Evolutionary conservation across 2,797 vertebrate genomes (phyloP).

Genomic region (Mus spretus): DNA sequence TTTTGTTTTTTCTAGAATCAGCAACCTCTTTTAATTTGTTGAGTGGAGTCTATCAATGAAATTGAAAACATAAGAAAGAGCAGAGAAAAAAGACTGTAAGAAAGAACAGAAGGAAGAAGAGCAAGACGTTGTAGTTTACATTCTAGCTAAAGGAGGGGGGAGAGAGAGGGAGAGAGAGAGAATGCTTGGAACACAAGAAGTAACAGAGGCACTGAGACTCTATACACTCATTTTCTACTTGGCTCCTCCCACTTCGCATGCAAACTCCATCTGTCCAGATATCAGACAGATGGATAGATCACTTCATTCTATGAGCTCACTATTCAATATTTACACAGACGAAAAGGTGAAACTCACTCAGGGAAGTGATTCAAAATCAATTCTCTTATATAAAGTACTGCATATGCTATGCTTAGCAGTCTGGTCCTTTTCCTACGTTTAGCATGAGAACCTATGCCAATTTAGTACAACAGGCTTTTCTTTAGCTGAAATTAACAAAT

Average conservation of each 20-base stretch:
- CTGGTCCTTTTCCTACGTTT: not conserved
- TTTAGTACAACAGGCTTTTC: not conserved
- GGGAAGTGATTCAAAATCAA: not conserved
- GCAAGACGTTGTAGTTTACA: not conserved
- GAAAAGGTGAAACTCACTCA: not conserved
- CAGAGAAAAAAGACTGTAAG: not conserved
- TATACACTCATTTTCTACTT: not conserved
- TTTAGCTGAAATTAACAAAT: constrained; percentile 1
- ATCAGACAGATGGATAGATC: not conserved
- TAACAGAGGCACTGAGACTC: not conserved
- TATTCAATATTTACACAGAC: not conserved
- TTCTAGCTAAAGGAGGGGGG: not conserved
- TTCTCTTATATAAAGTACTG: not conserved
- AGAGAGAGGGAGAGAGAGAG: not conserved
- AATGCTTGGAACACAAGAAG: not conserved
- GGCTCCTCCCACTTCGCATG: not conserved
- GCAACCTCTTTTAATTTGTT: not conserved
- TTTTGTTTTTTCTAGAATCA: not conserved
- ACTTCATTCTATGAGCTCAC: not conserved
- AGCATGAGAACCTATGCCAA: not conserved
- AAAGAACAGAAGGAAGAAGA: not conserved
- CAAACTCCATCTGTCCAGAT: not conserved
- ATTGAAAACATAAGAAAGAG: not conserved
- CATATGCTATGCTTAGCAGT: rapidly evolving
- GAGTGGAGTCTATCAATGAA: not conserved